A percentile compares a stretch with the other conserved stretches of the same genome.
phyloP scores from a whole-genome alignment of 30 jellyfish, hydroid and myxozoan genomes.

The Pelagia noctiluca region DNA sequence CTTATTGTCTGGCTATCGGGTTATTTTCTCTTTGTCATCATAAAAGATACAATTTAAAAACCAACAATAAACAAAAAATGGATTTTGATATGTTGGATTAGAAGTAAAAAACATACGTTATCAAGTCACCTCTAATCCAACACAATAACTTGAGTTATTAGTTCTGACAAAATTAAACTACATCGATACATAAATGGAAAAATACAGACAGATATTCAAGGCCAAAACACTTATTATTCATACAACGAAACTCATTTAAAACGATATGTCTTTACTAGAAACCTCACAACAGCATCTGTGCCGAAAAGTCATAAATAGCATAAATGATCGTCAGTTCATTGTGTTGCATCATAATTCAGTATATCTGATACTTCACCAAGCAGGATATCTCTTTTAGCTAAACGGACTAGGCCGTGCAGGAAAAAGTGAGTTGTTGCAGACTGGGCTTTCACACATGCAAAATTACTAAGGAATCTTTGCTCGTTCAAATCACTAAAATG shows the following conservation, averaged over 20 bases:
- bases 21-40: neutral
- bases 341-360: neutral
- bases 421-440: constrained; percentile 7
- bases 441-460: too few species aligned
- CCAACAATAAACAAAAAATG: neutral
- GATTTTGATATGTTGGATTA: neutral
- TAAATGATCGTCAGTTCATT: constrained; percentile 44
- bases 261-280: neutral
- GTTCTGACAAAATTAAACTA: neutral
- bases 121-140: neutral
- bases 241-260: neutral
- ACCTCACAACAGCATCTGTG: neutral
- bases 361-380: constrained; percentile 31
- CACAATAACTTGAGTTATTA: neutral
- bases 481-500: constrained; percentile 19
- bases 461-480: neutral
- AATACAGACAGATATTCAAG: neutral
- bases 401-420: constrained; percentile 14
- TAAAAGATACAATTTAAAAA: too few species aligned
- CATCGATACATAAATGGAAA: neutral
- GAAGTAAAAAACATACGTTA: neutral
- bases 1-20: too few species aligned
- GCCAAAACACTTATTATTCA: neutral
- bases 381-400: neutral
- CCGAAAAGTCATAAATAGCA: constrained; percentile 20